Evolutionary conservation across 1,140 invertebrate genomes (phyloP).

Genomic region (Drosophila chauvacae): DNA sequence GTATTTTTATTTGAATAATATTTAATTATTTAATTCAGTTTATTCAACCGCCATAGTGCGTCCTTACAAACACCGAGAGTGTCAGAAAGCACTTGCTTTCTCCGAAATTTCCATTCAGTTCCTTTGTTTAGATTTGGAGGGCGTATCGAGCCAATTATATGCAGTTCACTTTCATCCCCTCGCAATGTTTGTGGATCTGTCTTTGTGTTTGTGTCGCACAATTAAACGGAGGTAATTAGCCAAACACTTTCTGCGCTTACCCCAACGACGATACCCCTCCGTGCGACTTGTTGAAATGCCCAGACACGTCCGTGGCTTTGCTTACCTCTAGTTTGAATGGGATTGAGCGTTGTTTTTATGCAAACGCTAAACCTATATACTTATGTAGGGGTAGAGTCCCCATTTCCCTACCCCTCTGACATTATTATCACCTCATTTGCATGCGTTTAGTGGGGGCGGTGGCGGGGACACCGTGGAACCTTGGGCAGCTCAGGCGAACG

Average conservation of each 20-base stretch:
- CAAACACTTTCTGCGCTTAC: conserved; percentile 65
- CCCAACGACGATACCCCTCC: not conserved
- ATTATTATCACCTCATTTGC: conserved; percentile 75
- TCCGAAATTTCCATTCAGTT: conserved; percentile 2
- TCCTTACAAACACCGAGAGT: not conserved
- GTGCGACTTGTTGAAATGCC: conserved; percentile 54
- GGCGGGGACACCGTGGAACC: conserved; percentile 53
- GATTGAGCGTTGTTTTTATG: conserved; percentile 59
- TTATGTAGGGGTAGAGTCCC: conserved; percentile 1
- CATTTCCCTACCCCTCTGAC: not conserved
- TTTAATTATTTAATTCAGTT: not conserved
- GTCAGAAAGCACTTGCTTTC: not conserved
- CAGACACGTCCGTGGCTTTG: conserved; percentile 57
- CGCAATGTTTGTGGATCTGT: conserved; percentile 20
- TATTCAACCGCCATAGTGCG: not conserved
- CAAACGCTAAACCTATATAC: conserved; percentile 7
- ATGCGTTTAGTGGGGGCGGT: conserved; percentile 46
- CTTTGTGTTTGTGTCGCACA: conserved; percentile 46
- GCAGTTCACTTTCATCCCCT: conserved; percentile 55
- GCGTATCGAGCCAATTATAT: conserved; percentile 69
- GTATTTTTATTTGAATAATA: not conserved
- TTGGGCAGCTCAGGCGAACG: conserved; percentile 53
- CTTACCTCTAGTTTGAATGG: conserved; percentile 67
- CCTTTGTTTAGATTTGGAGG: conserved; percentile 52
- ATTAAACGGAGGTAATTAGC: conserved; percentile 67